Conservation (phyloP, 2,888 invertebrate species). For the Callyntrura sp. region DNA sequence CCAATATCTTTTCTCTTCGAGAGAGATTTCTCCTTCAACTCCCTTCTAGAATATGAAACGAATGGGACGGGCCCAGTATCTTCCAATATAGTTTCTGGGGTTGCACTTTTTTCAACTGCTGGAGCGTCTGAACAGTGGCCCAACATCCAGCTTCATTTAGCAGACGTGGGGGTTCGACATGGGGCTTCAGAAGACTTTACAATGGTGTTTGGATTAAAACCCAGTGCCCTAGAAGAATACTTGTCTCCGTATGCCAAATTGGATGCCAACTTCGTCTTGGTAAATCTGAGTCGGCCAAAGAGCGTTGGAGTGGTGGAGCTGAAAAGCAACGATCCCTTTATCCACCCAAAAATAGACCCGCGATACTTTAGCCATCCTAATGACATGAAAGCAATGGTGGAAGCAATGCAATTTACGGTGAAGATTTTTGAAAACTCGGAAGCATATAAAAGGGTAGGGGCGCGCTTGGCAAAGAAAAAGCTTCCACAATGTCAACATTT, state of each 20-base stretch:
- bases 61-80: constrained; percentile 62
- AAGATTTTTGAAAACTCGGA: constrained; percentile 48
- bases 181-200: constrained; percentile 50
- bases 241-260: constrained; percentile 15
- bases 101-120: constrained; percentile 33
- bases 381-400: constrained; percentile 62
- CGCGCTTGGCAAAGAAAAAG: constrained; percentile 23
- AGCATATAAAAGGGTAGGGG: constrained; percentile 20
- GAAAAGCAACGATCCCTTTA: constrained; percentile 47
- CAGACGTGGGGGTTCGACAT: constrained; percentile 24
- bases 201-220: neutral
- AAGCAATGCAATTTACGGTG: constrained; percentile 43
- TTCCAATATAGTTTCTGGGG: constrained; percentile 51
- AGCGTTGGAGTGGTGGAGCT: constrained; percentile 31
- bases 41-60: neutral
- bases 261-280: constrained; percentile 54
- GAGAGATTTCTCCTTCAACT: constrained; percentile 23
- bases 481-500: constrained; percentile 39
- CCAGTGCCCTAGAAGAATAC: constrained; percentile 15
- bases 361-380: constrained; percentile 60
- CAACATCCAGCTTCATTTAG: constrained; percentile 50
- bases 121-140: constrained; percentile 20
- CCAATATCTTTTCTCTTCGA: constrained; percentile 54
- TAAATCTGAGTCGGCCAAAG: constrained; percentile 60
- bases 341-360: constrained; percentile 64